phyloP scores from a whole-genome alignment of 2,797 vertebrate genomes.

The Cichlasoma orientale region DNA sequence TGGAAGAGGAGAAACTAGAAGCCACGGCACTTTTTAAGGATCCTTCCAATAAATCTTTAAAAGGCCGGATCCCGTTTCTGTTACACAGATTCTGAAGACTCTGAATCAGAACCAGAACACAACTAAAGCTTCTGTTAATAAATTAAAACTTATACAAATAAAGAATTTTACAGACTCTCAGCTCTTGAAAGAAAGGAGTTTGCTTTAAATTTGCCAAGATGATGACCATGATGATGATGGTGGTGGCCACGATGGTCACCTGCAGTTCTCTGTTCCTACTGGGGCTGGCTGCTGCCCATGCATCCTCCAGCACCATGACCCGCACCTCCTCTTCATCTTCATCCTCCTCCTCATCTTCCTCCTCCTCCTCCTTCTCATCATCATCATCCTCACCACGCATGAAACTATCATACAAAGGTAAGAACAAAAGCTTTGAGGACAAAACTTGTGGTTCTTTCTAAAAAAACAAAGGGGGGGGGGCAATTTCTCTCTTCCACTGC shows the following conservation, averaged over 20 bases:
- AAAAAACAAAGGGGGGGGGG: not conserved
- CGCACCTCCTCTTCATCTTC: slow-evolving; percentile 36
- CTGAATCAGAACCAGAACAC: not conserved
- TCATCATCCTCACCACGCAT: slow-evolving; percentile 80
- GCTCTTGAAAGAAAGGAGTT: not conserved
- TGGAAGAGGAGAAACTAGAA: not conserved
- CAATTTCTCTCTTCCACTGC: not conserved
- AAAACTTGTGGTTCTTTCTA: not conserved
- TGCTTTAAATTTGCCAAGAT: slow-evolving; percentile 42
- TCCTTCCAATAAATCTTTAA: not conserved
- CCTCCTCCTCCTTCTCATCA: slow-evolving; percentile 40
- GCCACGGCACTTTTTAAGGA: not conserved
- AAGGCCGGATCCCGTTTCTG: not conserved
- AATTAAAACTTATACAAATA: not conserved
- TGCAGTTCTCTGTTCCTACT: slow-evolving; percentile 76
- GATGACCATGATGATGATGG: slow-evolving; percentile 78
- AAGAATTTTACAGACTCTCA: not conserved
- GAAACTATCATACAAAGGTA: slow-evolving; percentile 86
- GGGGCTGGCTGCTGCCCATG: slow-evolving; percentile 67
- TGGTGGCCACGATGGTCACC: slow-evolving; percentile 67
- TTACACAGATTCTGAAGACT: not conserved
- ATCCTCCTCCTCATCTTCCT: slow-evolving; percentile 36
- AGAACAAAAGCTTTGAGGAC: slow-evolving; percentile 9
- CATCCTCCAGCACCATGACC: slow-evolving; percentile 50
- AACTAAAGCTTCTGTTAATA: not conserved